Percentiles rank a stretch among this genome's conserved stretches.
phyloP scores from a whole-genome alignment of 35 echinoderm and acorn worm genomes.

The Lytechinus variegatus region DNA sequence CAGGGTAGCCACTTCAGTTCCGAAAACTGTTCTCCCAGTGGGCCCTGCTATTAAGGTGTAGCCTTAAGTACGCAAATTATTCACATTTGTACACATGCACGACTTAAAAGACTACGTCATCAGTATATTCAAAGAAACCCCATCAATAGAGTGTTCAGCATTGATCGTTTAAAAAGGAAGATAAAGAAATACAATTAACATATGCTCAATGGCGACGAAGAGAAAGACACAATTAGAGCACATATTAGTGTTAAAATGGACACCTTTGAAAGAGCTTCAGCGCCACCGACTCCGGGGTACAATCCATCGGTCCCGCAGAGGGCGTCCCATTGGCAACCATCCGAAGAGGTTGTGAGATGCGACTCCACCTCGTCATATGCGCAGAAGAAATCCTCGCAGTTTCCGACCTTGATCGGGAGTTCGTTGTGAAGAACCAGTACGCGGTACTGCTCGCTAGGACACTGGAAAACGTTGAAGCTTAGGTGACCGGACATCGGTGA shows the following conservation, averaged over 20 bases:
- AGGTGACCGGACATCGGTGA: constrained; percentile 22
- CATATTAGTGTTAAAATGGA: background rate
- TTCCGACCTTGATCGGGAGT: constrained; percentile 19
- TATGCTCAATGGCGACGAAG: background rate
- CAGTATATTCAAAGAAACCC: no score
- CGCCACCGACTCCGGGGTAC: background rate
- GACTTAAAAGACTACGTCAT: no score
- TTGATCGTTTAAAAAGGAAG: no score
- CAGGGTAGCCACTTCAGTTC: no score
- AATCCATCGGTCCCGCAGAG: background rate
- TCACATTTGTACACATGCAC: no score
- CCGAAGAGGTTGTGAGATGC: background rate
- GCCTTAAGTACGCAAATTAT: no score
- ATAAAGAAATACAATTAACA: no score
- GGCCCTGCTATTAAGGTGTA: no score
- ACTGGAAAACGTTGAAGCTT: constrained; percentile 25
- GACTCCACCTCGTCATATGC: background rate
- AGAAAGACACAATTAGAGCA: background rate
- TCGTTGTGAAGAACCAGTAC: constrained; percentile 25
- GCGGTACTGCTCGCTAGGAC: background rate
- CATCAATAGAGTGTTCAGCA: no score
- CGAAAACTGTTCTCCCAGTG: no score
- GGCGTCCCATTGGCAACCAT: background rate
- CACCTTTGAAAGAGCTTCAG: background rate
- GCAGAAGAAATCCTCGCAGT: constrained; percentile 38